Conservation (phyloP, 1,140 invertebrate species). For the Papilio xuthus region DNA sequence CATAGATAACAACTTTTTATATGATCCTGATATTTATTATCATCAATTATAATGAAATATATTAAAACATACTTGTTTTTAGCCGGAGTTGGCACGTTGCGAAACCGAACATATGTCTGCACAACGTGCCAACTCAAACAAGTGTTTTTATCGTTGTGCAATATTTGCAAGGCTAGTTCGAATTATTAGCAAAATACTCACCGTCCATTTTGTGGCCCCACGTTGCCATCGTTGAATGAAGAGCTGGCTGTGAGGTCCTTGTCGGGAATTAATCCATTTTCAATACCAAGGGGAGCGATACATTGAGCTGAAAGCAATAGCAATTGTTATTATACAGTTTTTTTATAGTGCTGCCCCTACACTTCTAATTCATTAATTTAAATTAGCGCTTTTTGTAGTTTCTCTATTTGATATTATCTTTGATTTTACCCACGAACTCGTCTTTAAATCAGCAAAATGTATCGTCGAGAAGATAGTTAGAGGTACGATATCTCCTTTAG, state of each 20-base stretch:
- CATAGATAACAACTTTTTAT: slow-evolving; percentile 9
- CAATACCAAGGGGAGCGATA: slow-evolving; percentile 92
- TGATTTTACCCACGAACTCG: background rate
- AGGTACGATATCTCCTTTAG: background rate
- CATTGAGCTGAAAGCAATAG: slow-evolving; percentile 87
- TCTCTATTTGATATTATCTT: background rate
- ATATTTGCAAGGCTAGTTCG: background rate
- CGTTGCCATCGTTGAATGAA: slow-evolving; percentile 94
- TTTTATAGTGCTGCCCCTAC: background rate
- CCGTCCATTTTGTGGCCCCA: slow-evolving; percentile 95
- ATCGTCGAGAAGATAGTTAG: background rate
- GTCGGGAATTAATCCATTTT: slow-evolving; percentile 93
- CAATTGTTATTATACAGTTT: background rate
- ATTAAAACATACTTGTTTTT: background rate
- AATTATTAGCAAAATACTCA: slow-evolving; percentile 76
- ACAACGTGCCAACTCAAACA: background rate
- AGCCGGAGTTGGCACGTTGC: too few species aligned
- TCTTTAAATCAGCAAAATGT: background rate
- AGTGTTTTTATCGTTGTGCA: background rate
- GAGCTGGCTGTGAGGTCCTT: slow-evolving; percentile 93
- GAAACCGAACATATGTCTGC: too few species aligned
- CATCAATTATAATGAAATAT: background rate
- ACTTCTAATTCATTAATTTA: background rate
- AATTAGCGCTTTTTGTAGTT: background rate
- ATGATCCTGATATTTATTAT: background rate